These are phyloP conservation scores for Drymodes brunneopygia DNA, from an alignment of 2,113 vertebrate species.

Conservation along the genomic window DNA sequence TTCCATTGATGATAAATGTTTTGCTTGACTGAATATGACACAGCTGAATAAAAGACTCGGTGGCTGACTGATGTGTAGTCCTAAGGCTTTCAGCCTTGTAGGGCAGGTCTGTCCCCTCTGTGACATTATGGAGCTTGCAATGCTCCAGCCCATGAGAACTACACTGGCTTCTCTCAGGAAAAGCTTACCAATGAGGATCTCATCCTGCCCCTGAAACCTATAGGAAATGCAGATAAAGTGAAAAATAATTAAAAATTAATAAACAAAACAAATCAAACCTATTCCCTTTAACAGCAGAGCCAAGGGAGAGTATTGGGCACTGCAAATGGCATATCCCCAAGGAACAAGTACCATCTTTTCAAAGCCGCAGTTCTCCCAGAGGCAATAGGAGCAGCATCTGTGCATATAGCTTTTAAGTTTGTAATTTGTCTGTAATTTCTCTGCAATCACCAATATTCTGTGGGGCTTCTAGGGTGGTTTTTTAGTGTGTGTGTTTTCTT, in stretches of 20 bases:
- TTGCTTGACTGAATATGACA: not conserved
- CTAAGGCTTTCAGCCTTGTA: not conserved
- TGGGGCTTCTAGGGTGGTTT: not conserved
- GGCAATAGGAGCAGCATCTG: conserved; percentile 21
- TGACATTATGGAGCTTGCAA: rapidly evolving
- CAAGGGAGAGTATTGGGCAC: not conserved
- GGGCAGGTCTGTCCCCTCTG: not conserved
- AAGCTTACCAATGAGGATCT: not conserved
- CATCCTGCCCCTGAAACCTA: not conserved
- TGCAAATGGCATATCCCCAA: not conserved
- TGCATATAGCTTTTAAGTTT: not conserved
- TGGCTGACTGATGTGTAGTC: not conserved
- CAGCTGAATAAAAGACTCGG: not conserved
- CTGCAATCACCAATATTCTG: conserved; percentile 9
- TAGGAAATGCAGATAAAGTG: not conserved
- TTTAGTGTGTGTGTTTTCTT: not conserved
- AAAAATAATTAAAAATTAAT: conserved; percentile 20
- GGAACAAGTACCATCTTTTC: not conserved
- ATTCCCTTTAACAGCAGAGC: not conserved
- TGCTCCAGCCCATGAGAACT: not conserved
- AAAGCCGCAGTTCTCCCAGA: not conserved
- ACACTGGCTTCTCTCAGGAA: not conserved
- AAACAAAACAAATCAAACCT: not conserved
- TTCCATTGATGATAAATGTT: not conserved
- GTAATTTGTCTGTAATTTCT: not conserved